Evolutionary conservation across 1,140 invertebrate species (phyloP), one percentile per base, ranked within the genome.

Genomic region (Diorhabda carinulata): DNA sequence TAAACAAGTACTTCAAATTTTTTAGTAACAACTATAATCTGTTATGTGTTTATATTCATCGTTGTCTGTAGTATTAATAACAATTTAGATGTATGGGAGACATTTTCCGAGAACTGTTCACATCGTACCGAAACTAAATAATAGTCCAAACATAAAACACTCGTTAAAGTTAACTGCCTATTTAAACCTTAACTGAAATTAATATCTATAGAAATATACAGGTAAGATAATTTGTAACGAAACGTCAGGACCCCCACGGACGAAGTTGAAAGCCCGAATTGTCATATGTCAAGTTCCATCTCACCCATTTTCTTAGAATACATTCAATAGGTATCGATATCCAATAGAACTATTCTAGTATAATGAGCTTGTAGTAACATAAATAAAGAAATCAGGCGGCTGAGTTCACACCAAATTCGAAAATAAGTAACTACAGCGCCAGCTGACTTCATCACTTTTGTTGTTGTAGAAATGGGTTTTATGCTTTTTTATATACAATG

Each of bases 181-280:
- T 44, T 43, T 43, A 52, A 57, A 44, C 58, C 57, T 67, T 40
- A 59, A 59, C 4, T n/a, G 58, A 67, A 67, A 67, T 67, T 67
- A 67, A 67, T 60, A 47, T 60, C 43, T 44, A 67, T 64, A 64
- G 44, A 60, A 61, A 63, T 10, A 44, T 60, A 7, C 65, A 67
- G 65, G 65, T 67, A 67, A 10, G 65, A 67, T 67, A 72, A 76
- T 70, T 76, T 76, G 74, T 74, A 73, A 76, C 72, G 47, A 73
- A 73, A 71, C 69, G 68, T 74, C 68, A 58, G 68, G 66, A 66
- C 68, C 64, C 70, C 70, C 61, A 67, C 61, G 9, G 70, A n/a
- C 41, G 42, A 63, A 41, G 10, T 40, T n/a, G 60, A 43, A 66
- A 68, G 44, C 56, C 59, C 62, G 60, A 65, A 66, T 70, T 47